Evolutionary conservation across 2,888 invertebrate species (phyloP).

Genomic region (Epinotia brunnichana): DNA sequence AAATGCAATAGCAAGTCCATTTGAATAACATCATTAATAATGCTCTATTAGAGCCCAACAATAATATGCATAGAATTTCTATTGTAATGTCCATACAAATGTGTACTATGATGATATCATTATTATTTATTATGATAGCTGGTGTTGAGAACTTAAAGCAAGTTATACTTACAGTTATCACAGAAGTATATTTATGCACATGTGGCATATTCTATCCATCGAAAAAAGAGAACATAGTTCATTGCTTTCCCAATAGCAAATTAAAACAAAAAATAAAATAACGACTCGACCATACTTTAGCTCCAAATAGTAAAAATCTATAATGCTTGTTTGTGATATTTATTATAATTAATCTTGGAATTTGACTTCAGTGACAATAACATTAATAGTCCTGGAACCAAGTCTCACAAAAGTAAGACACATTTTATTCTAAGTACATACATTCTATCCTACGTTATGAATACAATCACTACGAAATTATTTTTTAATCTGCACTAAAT

Average conservation of each 20-base stretch:
- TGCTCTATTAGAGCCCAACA: conserved; percentile 21
- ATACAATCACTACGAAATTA: neutral
- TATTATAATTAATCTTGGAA: neutral
- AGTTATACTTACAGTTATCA: conserved; percentile 26
- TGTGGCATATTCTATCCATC: conserved; percentile 3
- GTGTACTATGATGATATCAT: conserved; percentile 17
- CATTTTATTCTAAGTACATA: conserved; percentile 24
- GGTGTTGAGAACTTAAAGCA: conserved; percentile 15
- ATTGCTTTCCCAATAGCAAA: neutral
- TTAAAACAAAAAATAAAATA: neutral
- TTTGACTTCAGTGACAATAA: neutral
- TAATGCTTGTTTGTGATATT: neutral
- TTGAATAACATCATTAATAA: conserved; percentile 8
- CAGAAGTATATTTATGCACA: conserved; percentile 25
- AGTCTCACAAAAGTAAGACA: neutral
- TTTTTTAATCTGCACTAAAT: neutral
- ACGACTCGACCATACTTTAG: neutral
- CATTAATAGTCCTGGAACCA: neutral
- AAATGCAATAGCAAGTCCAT: conserved; percentile 1
- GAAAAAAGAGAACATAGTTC: conserved; percentile 1
- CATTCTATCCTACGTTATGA: neutral
- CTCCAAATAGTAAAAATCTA: neutral
- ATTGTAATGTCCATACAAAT: neutral
- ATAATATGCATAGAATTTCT: conserved; percentile 10
- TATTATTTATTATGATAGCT: conserved; percentile 32